A percentile compares a stretch with the other conserved stretches of the same genome.
phyloP scores from a whole-genome alignment of 2,113 vertebrate species.

The Oostethus manadensis region DNA sequence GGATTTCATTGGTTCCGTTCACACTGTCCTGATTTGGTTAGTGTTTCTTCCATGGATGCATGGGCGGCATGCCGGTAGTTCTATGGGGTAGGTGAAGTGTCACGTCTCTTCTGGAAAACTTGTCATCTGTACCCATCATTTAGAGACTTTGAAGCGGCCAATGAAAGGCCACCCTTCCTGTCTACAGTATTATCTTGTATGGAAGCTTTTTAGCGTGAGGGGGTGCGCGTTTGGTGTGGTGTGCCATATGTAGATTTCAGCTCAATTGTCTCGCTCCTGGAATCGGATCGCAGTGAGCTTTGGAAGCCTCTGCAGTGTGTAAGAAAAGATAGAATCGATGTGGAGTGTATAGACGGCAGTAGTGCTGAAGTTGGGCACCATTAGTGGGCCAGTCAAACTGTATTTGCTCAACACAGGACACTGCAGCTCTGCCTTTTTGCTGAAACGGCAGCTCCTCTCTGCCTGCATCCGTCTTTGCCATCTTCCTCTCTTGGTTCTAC shows the following conservation, averaged over 20 bases:
- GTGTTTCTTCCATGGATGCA: too few species aligned
- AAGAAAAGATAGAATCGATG: slow-evolving; percentile 58
- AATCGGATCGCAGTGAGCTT: slow-evolving; percentile 41
- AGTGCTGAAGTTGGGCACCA: slow-evolving; percentile 48
- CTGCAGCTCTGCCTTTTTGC: slow-evolving; percentile 4
- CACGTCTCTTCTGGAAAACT: slow-evolving; percentile 1
- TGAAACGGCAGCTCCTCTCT: slow-evolving; percentile 12
- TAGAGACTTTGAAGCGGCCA: slow-evolving; percentile 13
- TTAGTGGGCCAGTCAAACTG: slow-evolving; percentile 40
- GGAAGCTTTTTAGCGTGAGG: slow-evolving; percentile 13
- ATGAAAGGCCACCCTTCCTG: slow-evolving; percentile 9
- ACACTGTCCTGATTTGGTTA: too few species aligned
- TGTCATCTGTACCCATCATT: slow-evolving; percentile 14
- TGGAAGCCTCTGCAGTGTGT: slow-evolving; percentile 47
- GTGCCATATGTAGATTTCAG: slow-evolving; percentile 11
- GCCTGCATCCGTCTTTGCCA: slow-evolving; percentile 6
- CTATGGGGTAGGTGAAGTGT: background rate
- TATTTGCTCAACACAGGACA: slow-evolving; percentile 37
- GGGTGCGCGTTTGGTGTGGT: slow-evolving; percentile 2
- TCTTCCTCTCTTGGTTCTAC: slow-evolving; percentile 16
- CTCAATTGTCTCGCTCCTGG: slow-evolving; percentile 40
- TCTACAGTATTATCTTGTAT: slow-evolving; percentile 3
- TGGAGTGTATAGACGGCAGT: slow-evolving; percentile 31
- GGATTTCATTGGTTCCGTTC: too few species aligned
- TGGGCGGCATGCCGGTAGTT: too few species aligned